Percentiles rank a stretch among this genome's conserved stretches.
Conservation (phyloP, 2,888 invertebrate species). For the Tetranychus piercei region DNA sequence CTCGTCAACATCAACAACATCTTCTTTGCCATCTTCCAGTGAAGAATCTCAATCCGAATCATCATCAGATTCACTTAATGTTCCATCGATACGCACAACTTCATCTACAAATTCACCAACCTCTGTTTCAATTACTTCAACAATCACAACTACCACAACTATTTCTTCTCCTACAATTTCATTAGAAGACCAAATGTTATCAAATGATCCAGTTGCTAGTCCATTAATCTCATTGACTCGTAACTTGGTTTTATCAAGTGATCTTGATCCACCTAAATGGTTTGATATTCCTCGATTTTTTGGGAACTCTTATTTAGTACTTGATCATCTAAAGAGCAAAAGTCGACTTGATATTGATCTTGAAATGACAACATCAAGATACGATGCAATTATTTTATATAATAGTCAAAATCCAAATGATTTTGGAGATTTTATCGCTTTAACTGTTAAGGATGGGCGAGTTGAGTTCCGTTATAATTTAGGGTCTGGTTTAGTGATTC, state of each 20-base stretch:
- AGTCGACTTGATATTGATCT: slow-evolving; percentile 65
- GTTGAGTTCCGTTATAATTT: slow-evolving; percentile 30
- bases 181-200: not conserved
- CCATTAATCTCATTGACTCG: not conserved
- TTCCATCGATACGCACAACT: not conserved
- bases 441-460: slow-evolving; percentile 57
- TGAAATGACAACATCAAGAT: slow-evolving; percentile 60
- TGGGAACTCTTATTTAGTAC: slow-evolving; percentile 45
- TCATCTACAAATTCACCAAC: too few relatives aligned
- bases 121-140: not conserved
- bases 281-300: not conserved
- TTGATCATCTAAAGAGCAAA: slow-evolving; percentile 58
- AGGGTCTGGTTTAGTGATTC: slow-evolving; percentile 44
- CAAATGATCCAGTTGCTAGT: not conserved
- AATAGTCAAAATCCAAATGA: slow-evolving; percentile 65
- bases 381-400: slow-evolving; percentile 64
- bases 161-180: not conserved
- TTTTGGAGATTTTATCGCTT: slow-evolving; percentile 63
- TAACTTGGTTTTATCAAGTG: not conserved
- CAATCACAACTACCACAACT: not conserved
- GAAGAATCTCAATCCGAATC: not conserved
- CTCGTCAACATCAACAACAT: slow-evolving; percentile 27
- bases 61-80: not conserved
- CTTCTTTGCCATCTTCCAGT: not conserved
- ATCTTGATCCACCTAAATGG: not conserved